Evolutionary conservation across 2,797 vertebrate genomes (phyloP), one percentile per base, ranked within the genome.

Genomic region (Pseudochaenichthys georgianus): DNA sequence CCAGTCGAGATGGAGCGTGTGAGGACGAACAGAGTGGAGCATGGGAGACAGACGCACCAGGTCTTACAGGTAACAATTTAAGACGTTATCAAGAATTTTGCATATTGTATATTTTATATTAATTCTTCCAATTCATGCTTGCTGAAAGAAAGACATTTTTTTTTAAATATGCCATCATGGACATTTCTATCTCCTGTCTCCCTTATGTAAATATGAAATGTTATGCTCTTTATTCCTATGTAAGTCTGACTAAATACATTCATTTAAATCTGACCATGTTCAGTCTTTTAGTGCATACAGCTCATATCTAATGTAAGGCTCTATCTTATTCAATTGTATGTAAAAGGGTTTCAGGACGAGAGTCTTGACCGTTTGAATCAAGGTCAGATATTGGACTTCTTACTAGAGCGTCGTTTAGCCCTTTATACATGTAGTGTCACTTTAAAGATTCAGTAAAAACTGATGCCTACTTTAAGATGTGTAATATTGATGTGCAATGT

Each of bases 1-100:
- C 63, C 58, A 0, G 83, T 34, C 7, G 83, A 91, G 88, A 98
- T 99, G 98, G 95, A 98, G 47, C 75, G 84, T 15, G 8, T 94
- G 28, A 86, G 82, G 46, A 95, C 91, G 82, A 95, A 74, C 62
- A 75, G 88, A 19, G 62, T 72, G 61, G 94, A 92, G 41, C 91
- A 91, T 1, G 84, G 90, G 31, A 87, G 90, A 70, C 95, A 95
- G 89, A 93, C 89, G 10, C 96, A 96, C 83, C 94, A 95, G 67
- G 75, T 95, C 76, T 78, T 97, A 34, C 96, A 97, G 96, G 98
- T 4, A 13, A 31, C 11, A 15, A 51, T 12, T 46, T 4, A 43
- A 21, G 19, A 15, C 52, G 19, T 13, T 41, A 60, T 51, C 3
- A 60, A 53, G 16, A 28, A 62, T n/a, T 51, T 1, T 7, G 16